A percentile compares a stretch with the other conserved stretches of the same genome.
These are phyloP conservation scores for Porites lutea DNA, from an alignment of 64 coral and sea anemone species.

Conservation along the genomic window DNA sequence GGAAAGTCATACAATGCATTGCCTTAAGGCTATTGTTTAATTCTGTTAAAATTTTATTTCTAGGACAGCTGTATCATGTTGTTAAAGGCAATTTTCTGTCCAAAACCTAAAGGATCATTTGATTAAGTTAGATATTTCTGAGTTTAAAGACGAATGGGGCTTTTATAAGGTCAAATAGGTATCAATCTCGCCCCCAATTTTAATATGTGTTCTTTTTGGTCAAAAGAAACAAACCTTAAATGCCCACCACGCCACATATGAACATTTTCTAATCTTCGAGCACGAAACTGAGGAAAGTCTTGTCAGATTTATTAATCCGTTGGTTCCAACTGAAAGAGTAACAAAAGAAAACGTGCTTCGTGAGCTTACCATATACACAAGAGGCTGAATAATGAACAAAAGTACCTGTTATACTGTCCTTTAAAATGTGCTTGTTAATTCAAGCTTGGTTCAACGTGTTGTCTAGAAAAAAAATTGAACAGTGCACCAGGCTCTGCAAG, in stretches of 20 bases:
- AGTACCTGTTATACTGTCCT: slow-evolving; percentile 20
- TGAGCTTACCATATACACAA: background rate
- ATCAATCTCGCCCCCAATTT: too few species aligned
- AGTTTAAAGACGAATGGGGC: background rate
- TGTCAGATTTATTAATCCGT: background rate
- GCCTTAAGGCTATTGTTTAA: too few species aligned
- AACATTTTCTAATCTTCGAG: background rate
- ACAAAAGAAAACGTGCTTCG: slow-evolving; percentile 61
- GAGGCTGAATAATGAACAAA: slow-evolving; percentile 17
- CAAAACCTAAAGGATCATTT: background rate
- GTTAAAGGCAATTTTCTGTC: background rate
- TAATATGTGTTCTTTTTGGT: background rate
- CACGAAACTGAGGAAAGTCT: background rate
- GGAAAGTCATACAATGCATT: too few species aligned
- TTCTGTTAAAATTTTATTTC: background rate
- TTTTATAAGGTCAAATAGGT: too few species aligned
- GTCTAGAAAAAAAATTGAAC: background rate
- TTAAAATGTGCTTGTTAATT: background rate
- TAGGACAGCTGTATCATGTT: slow-evolving; percentile 7
- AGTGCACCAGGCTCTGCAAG: background rate
- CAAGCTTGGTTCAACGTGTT: slow-evolving; percentile 32
- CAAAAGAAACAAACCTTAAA: too few species aligned
- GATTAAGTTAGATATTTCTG: background rate
- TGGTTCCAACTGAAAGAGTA: slow-evolving; percentile 6
- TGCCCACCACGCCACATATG: background rate